phyloP scores from a whole-genome alignment of 2,797 vertebrate species.

The Acanthurus tractus region DNA sequence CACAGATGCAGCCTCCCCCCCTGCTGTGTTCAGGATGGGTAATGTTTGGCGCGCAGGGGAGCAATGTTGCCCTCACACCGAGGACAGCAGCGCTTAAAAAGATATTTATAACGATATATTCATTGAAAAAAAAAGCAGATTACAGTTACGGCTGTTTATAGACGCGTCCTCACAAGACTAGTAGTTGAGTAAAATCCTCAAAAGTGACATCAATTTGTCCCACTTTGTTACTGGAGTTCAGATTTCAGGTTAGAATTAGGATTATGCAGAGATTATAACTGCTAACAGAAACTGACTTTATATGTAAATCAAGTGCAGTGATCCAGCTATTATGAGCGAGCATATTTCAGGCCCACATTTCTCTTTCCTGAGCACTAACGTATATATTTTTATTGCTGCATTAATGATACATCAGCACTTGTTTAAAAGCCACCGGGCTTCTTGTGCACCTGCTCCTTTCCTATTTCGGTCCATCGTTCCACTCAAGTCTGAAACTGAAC shows the following conservation, averaged over 20 bases:
- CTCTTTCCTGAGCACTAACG: background rate
- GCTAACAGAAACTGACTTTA: constrained; percentile 3
- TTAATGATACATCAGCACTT: constrained; percentile 17
- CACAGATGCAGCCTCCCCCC: constrained; percentile 28
- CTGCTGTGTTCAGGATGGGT: constrained; percentile 38
- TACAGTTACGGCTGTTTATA: background rate
- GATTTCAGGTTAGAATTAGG: constrained; percentile 22
- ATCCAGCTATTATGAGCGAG: background rate
- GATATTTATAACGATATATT: background rate
- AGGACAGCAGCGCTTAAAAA: background rate
- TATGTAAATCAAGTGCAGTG: constrained; percentile 6
- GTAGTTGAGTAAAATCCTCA: background rate
- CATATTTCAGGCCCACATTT: background rate
- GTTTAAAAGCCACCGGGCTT: constrained; percentile 17
- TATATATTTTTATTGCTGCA: constrained; percentile 4
- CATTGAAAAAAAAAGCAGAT: background rate
- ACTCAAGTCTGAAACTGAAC: constrained; percentile 19
- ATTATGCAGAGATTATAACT: constrained; percentile 26
- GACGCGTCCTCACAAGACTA: background rate
- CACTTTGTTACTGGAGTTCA: background rate
- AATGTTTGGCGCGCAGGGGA: constrained; percentile 23
- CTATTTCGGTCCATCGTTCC: constrained; percentile 16
- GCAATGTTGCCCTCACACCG: background rate
- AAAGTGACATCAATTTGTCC: background rate
- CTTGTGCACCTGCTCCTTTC: constrained; percentile 31